Conservation (phyloP, 2,113 vertebrate genomes). For the Labeo catla region DNA sequence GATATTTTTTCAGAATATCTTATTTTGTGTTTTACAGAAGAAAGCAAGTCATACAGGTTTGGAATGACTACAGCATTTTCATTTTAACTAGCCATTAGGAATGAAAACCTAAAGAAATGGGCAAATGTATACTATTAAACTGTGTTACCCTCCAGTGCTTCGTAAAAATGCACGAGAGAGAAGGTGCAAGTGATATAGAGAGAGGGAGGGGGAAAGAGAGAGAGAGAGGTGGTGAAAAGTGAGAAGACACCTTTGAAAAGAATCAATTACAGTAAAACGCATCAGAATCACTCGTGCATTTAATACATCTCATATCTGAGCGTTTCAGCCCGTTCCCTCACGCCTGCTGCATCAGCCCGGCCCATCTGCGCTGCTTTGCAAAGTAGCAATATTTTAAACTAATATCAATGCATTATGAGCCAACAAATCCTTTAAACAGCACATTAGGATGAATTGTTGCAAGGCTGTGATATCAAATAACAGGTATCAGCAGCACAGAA, state of each 20-base stretch:
- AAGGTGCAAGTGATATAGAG: constrained; percentile 46
- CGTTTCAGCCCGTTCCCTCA: constrained; percentile 67
- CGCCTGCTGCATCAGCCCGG: constrained; percentile 59
- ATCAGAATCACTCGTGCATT: constrained; percentile 76
- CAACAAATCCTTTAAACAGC: constrained; percentile 60
- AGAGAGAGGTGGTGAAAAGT: constrained; percentile 53
- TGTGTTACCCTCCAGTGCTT: constrained; percentile 70
- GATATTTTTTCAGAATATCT: not conserved
- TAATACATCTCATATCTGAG: constrained; percentile 76
- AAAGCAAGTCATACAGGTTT: not conserved
- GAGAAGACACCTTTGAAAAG: constrained; percentile 73
- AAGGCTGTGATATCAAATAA: constrained; percentile 60
- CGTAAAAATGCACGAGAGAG: constrained; percentile 69
- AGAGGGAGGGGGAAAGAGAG: constrained; percentile 42
- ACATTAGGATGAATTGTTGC: constrained; percentile 63
- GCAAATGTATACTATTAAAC: constrained; percentile 68
- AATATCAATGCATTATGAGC: constrained; percentile 62
- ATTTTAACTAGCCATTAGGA: constrained; percentile 33
- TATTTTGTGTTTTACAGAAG: not conserved
- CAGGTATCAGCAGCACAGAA: constrained; percentile 59
- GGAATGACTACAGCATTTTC: not conserved
- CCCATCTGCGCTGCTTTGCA: constrained; percentile 65
- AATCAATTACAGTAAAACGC: constrained; percentile 82
- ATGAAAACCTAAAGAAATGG: constrained; percentile 27
- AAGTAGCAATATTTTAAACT: constrained; percentile 64